Evolutionary conservation across 2,113 vertebrate genomes (phyloP).

Genomic region (Gavia stellata): DNA sequence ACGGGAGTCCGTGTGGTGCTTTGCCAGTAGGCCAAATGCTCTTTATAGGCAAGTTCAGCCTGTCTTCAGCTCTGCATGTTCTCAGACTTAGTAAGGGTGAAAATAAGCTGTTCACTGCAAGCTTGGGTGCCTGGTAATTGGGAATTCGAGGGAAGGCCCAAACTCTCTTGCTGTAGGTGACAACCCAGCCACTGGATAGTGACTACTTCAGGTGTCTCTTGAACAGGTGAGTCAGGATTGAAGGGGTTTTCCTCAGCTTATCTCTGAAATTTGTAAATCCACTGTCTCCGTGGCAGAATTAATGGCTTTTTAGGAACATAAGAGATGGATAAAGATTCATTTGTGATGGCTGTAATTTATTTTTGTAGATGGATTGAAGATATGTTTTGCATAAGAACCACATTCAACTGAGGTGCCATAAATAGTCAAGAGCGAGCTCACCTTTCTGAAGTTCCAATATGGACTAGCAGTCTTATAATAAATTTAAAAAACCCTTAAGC

Average conservation of each 20-base stretch:
- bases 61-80: background rate
- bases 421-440: background rate
- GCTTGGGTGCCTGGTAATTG: background rate
- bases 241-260: background rate
- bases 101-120: background rate
- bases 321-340: background rate
- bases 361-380: background rate
- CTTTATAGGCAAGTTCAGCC: background rate
- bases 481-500: background rate
- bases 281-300: background rate
- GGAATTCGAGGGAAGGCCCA: background rate
- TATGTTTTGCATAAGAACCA: background rate
- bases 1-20: accelerated
- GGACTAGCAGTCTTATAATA: too few relatives aligned
- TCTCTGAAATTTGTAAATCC: background rate
- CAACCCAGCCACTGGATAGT: background rate
- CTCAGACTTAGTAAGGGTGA: background rate
- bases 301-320: background rate
- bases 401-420: background rate
- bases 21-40: background rate
- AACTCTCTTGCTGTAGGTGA: background rate
- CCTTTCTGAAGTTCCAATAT: background rate
- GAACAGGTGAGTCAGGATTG: background rate
- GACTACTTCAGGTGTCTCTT: background rate
- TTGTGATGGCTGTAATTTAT: background rate